These are phyloP conservation scores for Drosophila aff. DNA, from an alignment of 1,140 invertebrate genomes.

Conservation along the genomic window DNA sequence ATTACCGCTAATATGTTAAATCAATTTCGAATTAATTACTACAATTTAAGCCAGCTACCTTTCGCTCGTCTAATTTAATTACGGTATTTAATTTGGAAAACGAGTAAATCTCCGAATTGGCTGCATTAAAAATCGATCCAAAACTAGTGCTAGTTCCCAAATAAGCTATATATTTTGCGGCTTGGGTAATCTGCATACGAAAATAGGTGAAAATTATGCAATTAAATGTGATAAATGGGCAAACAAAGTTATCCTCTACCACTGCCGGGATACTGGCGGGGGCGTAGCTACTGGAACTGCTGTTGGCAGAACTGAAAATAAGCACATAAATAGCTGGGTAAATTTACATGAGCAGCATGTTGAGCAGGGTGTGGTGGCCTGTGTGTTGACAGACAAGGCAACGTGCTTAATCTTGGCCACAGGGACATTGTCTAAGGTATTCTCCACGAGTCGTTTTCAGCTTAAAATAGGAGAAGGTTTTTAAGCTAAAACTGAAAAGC, in stretches of 20 bases:
- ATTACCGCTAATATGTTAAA: not conserved
- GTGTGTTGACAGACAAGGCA: slow-evolving; percentile 49
- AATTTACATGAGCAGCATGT: slow-evolving; percentile 60
- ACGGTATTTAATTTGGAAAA: not conserved
- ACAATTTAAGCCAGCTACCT: not conserved
- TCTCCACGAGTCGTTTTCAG: not conserved
- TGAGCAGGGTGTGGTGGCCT: slow-evolving; percentile 2
- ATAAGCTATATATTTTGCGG: slow-evolving; percentile 22
- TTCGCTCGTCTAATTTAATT: not conserved
- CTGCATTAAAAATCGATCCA: slow-evolving; percentile 12
- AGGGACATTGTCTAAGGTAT: slow-evolving; percentile 21
- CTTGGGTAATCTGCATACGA: slow-evolving; percentile 11
- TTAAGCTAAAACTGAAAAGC: not conserved
- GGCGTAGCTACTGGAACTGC: slow-evolving; percentile 19
- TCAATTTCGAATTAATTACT: not conserved
- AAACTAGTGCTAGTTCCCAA: slow-evolving; percentile 23
- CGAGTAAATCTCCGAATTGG: not conserved
- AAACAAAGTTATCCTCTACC: slow-evolving; percentile 53
- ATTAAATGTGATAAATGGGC: slow-evolving; percentile 76
- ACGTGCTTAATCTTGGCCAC: slow-evolving; percentile 75
- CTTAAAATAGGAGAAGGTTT: slow-evolving; percentile 14
- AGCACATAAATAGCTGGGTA: slow-evolving; percentile 76
- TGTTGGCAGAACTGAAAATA: slow-evolving; percentile 73
- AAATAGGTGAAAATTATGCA: slow-evolving; percentile 72
- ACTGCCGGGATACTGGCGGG: not conserved